Evolutionary conservation across 2,888 invertebrate species (phyloP).

Genomic region (Epistrophella euchroma): DNA sequence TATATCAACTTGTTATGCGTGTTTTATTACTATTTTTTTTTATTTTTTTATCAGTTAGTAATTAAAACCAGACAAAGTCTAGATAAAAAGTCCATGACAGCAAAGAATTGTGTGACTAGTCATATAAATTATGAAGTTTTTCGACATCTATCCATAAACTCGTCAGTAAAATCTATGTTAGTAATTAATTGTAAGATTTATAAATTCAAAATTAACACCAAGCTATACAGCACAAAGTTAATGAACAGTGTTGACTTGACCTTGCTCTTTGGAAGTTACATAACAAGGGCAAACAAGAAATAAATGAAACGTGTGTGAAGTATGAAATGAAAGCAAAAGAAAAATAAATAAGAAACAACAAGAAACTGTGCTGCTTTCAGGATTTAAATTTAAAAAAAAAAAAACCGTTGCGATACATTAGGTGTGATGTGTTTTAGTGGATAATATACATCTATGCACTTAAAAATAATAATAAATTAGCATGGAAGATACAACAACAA

Average conservation of each 20-base stretch:
- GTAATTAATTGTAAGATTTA: not conserved
- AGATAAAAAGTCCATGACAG: not conserved
- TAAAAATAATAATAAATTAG: too few relatives aligned
- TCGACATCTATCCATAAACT: too few relatives aligned
- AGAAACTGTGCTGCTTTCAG: not conserved
- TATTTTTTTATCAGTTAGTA: not conserved
- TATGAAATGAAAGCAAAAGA: conserved; percentile 15
- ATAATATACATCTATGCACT: too few relatives aligned
- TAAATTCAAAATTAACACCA: not conserved
- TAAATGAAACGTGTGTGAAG: not conserved
- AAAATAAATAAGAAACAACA: not conserved
- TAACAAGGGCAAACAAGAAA: conserved; percentile 7
- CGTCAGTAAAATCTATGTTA: not conserved
- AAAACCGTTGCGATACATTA: not conserved
- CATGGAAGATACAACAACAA: too few relatives aligned
- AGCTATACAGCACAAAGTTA: not conserved
- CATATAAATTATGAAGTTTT: not conserved
- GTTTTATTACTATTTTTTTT: not conserved
- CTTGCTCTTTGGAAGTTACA: conserved; percentile 55
- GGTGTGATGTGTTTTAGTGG: too few relatives aligned
- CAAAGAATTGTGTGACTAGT: too few relatives aligned
- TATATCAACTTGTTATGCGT: not conserved
- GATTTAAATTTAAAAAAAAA: not conserved
- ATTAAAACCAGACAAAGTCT: not conserved
- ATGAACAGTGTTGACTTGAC: conserved; percentile 33